Conservation (phyloP, 1,140 invertebrate genomes). For the Chironomus tepperi region DNA sequence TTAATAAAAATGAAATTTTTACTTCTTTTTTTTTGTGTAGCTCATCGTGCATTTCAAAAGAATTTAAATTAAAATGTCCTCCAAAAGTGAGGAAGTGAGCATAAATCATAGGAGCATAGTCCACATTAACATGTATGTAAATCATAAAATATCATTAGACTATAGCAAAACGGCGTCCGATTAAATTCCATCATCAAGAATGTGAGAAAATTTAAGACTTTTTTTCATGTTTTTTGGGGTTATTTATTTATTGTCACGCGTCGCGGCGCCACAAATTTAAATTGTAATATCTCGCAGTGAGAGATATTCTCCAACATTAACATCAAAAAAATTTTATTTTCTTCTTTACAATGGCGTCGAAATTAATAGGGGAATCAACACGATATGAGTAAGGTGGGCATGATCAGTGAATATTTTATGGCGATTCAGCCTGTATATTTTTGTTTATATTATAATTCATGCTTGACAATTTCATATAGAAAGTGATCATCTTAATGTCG, state of each 20-base stretch:
- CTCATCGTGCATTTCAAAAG: too few relatives aligned
- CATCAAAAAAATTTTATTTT: neutral
- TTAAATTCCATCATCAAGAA: constrained; percentile 14
- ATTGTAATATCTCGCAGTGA: neutral
- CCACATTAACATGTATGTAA: too few relatives aligned
- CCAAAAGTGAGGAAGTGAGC: too few relatives aligned
- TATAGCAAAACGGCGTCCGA: neutral
- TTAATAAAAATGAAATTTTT: neutral
- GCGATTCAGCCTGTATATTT: too few relatives aligned
- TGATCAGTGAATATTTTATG: too few relatives aligned
- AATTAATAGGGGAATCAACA: neutral
- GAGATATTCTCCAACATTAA: neutral
- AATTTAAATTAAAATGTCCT: too few relatives aligned
- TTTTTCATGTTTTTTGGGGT: neutral
- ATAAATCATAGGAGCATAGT: too few relatives aligned
- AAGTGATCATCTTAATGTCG: neutral
- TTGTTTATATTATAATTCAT: too few relatives aligned
- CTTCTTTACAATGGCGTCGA: neutral
- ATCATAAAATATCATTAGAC: too few relatives aligned
- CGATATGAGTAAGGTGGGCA: neutral
- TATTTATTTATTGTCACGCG: neutral
- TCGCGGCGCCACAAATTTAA: neutral
- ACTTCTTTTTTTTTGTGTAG: neutral
- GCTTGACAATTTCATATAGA: too few relatives aligned
- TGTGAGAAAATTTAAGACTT: neutral